phyloP scores from a whole-genome alignment of 2,888 invertebrate species.

The Drymonia ruficornis region DNA sequence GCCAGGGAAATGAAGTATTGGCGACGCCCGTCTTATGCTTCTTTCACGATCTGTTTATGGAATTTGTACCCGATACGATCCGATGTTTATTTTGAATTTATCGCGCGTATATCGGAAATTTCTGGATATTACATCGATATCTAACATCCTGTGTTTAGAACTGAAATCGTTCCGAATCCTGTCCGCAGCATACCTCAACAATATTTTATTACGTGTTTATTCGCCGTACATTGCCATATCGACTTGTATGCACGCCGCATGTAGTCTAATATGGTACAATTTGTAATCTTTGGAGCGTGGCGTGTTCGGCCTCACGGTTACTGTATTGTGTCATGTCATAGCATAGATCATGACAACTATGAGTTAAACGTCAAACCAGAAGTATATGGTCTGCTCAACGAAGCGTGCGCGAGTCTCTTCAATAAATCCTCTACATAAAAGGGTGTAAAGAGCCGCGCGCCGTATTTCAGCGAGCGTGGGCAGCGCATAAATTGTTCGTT shows the following conservation, averaged over 20 bases:
- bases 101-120: slow-evolving; percentile 51
- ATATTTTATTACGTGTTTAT: neutral
- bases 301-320: slow-evolving; percentile 49
- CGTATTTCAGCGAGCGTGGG: slow-evolving; percentile 77
- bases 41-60: slow-evolving; percentile 76
- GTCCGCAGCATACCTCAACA: neutral
- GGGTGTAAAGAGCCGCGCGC: slow-evolving; percentile 74
- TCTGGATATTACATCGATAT: slow-evolving; percentile 36
- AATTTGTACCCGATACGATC: slow-evolving; percentile 61
- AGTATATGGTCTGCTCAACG: slow-evolving; percentile 62
- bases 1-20: slow-evolving; percentile 76
- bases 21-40: slow-evolving; percentile 70
- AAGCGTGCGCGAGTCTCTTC: slow-evolving; percentile 65
- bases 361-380: slow-evolving; percentile 66
- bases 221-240: neutral
- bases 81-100: slow-evolving; percentile 64
- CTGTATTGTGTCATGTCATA: slow-evolving; percentile 53
- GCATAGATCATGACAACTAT: slow-evolving; percentile 68
- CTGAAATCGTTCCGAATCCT: neutral
- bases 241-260: slow-evolving; percentile 3
- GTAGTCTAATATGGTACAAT: slow-evolving; percentile 31
- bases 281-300: slow-evolving; percentile 56
- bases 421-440: slow-evolving; percentile 79
- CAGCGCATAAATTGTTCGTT: slow-evolving; percentile 73
- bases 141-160: slow-evolving; percentile 8